Evolutionary conservation across 2,888 invertebrate genomes (phyloP), one percentile per base, ranked within the genome.

Genomic region (Tenthredo notha): DNA sequence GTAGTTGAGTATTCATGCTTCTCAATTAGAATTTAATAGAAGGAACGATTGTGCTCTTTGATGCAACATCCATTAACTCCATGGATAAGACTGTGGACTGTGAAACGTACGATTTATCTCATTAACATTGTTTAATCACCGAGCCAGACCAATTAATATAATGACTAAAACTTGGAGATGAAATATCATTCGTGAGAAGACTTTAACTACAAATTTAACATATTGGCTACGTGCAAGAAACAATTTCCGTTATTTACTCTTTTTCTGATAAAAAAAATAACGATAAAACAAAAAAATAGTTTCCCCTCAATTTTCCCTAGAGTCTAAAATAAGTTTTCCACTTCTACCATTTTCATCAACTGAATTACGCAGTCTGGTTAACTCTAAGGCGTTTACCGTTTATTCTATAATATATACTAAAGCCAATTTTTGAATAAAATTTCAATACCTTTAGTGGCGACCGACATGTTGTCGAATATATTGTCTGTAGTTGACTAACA

Each of bases 391-490:
- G 61, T 61, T 61, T 61, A 1, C 25, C 25, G 25, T 25, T 61
- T 25, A 25, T 61, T 3, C 25, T 61, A 10, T 61, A 10, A 61
- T 21, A 61, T 25, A 61, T 25, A 54, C 54, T 7, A 7, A n/a
- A 54, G n/a, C n/a, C n/a, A n/a, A 18, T 54, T n/a, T n/a, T 6
- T n/a, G n/a, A n/a, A 54, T 54, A 54, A 54, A 54, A 54, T 54
- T 54, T 54, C n/a, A 54, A 21, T 83, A 83, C 83, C 83, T 83
- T 83, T 83, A 15, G 83, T 70, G 50, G 83, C 83, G 83, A 70
- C n/a, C 1, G 83, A 83, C 83, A 83, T 83, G 67, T 21, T 83
- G 47, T 10, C 10, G 25, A 67, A 37, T 29, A 25, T 29, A 18
- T n/a, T 43, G 7, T 12, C 50, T 67, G 18, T 21, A 6, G 18